Percentiles rank a stretch among this genome's conserved stretches.
Conservation (phyloP, 2,113 vertebrate species). For the Prochilodus magdalenae region DNA sequence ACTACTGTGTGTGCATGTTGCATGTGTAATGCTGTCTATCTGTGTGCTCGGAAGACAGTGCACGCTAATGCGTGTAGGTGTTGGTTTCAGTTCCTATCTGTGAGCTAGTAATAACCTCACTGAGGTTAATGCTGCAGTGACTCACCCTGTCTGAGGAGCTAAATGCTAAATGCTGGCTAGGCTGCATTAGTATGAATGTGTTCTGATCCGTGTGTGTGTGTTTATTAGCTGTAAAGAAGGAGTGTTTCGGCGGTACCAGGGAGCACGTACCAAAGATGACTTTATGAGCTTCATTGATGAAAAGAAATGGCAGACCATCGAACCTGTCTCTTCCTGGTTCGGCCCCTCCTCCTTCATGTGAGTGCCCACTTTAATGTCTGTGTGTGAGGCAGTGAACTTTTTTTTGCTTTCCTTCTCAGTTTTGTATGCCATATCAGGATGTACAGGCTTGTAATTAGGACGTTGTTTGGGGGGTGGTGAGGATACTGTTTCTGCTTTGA, state of each 20-base stretch:
- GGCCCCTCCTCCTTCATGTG: constrained; percentile 91
- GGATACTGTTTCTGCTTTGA: neutral
- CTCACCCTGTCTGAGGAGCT: neutral
- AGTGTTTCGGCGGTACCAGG: constrained; percentile 93
- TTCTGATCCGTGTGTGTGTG: constrained; percentile 14
- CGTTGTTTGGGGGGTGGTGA: neutral
- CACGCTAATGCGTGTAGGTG: neutral
- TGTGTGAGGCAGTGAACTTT: neutral
- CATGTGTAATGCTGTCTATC: neutral
- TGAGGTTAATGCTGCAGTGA: neutral
- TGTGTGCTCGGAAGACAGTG: neutral
- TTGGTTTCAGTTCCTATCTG: constrained; percentile 21
- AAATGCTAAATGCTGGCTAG: too few relatives aligned
- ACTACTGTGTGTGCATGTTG: neutral
- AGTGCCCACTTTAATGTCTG: constrained; percentile 64
- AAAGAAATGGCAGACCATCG: constrained; percentile 89
- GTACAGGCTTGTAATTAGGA: neutral
- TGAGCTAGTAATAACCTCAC: neutral
- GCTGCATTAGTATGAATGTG: neutral
- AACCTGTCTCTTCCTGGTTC: constrained; percentile 93
- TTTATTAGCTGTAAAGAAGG: constrained; percentile 90
- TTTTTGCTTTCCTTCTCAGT: neutral
- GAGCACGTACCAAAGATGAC: constrained; percentile 88
- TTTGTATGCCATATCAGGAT: neutral
- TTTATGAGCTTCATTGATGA: constrained; percentile 93